A percentile compares a stretch with the other conserved stretches of the same genome.
These are phyloP conservation scores for Acrocyrtus sp. DNA, from an alignment of 2,888 invertebrate species.

Conservation along the genomic window DNA sequence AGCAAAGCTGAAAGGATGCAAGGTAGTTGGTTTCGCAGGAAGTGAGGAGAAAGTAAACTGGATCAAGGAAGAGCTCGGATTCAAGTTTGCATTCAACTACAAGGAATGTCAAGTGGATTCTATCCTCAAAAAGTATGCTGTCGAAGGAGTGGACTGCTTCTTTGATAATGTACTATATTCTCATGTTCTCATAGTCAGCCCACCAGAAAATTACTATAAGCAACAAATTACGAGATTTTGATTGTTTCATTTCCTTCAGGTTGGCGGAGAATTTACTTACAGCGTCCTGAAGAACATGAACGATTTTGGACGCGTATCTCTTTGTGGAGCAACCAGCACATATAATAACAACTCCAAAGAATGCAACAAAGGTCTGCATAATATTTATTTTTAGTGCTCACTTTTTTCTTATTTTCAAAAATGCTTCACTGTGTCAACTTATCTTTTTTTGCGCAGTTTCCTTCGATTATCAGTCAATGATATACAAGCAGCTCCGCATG, in stretches of 20 bases:
- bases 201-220: not conserved
- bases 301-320: conserved; percentile 71
- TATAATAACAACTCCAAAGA: conserved; percentile 69
- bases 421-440: not conserved
- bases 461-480: conserved; percentile 70
- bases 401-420: not conserved
- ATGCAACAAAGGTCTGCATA: conserved; percentile 20
- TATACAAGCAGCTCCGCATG: conserved; percentile 70
- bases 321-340: conserved; percentile 75
- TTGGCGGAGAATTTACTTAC: conserved; percentile 75
- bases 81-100: conserved; percentile 78
- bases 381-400: conserved; percentile 1
- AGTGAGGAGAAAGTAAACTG: conserved; percentile 77
- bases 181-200: not conserved
- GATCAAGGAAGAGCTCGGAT: conserved; percentile 73
- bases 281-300: conserved; percentile 74
- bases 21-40: conserved; percentile 78
- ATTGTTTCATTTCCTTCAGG: conserved; percentile 67
- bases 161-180: conserved; percentile 78
- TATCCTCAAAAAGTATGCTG: conserved; percentile 73
- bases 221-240: too few species aligned
- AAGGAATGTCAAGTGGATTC: conserved; percentile 72
- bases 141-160: conserved; percentile 79
- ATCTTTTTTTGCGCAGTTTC: conserved; percentile 64
- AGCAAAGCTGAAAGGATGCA: conserved; percentile 77